Evolutionary conservation across 2,888 invertebrate species (phyloP), one percentile per base, ranked within the genome.

Genomic region (Clanis bilineata): DNA sequence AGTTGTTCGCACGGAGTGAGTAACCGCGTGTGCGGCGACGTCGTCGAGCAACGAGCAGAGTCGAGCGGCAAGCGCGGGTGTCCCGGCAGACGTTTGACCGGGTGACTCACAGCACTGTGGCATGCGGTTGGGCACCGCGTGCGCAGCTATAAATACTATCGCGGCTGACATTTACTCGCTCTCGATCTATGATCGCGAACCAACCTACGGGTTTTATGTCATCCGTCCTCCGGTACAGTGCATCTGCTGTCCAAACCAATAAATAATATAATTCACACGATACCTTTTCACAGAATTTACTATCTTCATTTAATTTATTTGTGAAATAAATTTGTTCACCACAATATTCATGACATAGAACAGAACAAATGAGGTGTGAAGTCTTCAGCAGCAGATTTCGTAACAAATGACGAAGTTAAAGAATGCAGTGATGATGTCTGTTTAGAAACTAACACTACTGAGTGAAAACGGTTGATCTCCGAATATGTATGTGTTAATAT

Each of bases 141-240:
- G 68, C 76, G 69, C 59, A 70, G 66, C 86, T 90, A 90, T 88
- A 87, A 90, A 90, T 91, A 91, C 85, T 66, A 76, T 72, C 82
- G 80, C 85, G 81, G 82, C 85, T 91, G 92, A 90, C 91, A 92
- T 92, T 91, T 90, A 80, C 82, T 79, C 81, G 88, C 74, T 85
- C 90, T 76, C 85, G 79, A 86, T 88, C 86, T 84, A 82, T 78
- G 78, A 82, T 83, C 83, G 83, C 76, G 72, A 82, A 85, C 75
- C 74, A 77, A 79, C 76, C 77, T 77, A 74, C 72, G 70, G 74
- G 74, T 74, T 74, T 70, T 70, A 72, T 76, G 69, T 73, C 73
- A 75, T 65, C 65, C 59, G 60, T 63, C 28, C 51, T 28, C 15
- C 18, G 51, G 18, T 51, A 51, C 51, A 51, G 51, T 51, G 51